Evolutionary conservation across 2,888 invertebrate genomes (phyloP).

Genomic region (Pocota personata): DNA sequence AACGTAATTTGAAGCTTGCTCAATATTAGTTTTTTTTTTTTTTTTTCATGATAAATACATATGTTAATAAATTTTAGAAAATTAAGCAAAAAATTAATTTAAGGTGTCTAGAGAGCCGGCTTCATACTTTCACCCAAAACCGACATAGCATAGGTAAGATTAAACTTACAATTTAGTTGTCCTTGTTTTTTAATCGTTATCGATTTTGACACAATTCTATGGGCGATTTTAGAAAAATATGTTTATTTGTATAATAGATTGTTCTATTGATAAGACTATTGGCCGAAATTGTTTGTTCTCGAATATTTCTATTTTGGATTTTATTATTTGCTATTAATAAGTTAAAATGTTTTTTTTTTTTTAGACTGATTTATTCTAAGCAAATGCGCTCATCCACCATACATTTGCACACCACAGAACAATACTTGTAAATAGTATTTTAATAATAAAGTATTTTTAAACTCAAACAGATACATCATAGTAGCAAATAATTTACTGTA

Average conservation of each 20-base stretch:
- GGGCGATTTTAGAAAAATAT: background rate
- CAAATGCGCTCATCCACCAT: background rate
- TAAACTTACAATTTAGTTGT: background rate
- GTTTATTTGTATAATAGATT: background rate
- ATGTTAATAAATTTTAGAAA: background rate
- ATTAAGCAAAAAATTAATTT: background rate
- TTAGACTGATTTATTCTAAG: slow-evolving; percentile 14
- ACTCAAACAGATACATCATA: background rate
- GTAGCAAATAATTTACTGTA: background rate
- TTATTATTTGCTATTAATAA: background rate
- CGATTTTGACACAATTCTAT: background rate
- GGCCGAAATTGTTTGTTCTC: background rate
- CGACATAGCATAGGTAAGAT: background rate
- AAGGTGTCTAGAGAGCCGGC: background rate
- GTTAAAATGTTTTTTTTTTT: background rate
- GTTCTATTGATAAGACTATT: background rate
- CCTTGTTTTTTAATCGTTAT: background rate
- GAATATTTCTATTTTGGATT: background rate
- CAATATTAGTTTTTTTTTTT: background rate
- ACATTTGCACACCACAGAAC: background rate
- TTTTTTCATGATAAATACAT: background rate
- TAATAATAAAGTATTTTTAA: slow-evolving; percentile 12
- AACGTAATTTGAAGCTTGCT: background rate
- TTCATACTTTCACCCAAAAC: background rate
- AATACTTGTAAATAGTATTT: slow-evolving; percentile 19